Evolutionary conservation across 2,797 vertebrate species (phyloP).

Genomic region (Pristis pectinata): DNA sequence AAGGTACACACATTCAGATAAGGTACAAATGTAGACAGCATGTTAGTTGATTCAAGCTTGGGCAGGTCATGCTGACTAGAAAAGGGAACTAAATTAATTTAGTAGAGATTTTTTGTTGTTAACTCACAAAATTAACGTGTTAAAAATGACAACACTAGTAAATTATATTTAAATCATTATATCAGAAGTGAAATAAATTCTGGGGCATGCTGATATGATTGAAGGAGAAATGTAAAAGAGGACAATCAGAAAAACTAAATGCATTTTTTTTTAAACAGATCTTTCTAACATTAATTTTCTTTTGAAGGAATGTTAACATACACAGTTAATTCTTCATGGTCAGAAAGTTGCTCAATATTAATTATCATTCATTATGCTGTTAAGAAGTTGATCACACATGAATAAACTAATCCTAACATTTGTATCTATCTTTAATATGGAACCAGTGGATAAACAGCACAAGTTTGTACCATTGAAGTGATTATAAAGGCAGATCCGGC

Average conservation of each 20-base stretch:
- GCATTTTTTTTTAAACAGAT: too few species aligned
- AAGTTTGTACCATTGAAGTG: background rate
- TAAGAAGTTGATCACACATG: background rate
- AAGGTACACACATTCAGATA: too few species aligned
- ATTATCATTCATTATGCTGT: background rate
- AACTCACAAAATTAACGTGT: too few species aligned
- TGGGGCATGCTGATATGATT: background rate
- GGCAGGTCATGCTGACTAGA: too few species aligned
- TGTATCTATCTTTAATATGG: background rate
- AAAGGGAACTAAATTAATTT: too few species aligned
- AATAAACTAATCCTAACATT: background rate
- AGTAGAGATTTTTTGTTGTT: too few species aligned
- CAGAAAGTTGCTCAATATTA: background rate
- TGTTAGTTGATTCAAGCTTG: too few species aligned
- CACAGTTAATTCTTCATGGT: background rate
- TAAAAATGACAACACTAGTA: too few species aligned
- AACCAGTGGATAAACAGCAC: background rate
- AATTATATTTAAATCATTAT: background rate
- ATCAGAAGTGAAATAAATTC: background rate
- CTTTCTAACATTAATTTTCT: background rate
- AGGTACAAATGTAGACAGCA: too few species aligned
- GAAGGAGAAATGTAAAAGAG: background rate
- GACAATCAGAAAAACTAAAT: background rate
- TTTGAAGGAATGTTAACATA: background rate
- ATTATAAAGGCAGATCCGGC: background rate